phyloP scores from a whole-genome alignment of 1,140 invertebrate genomes.

The Chrysopa pallens region DNA sequence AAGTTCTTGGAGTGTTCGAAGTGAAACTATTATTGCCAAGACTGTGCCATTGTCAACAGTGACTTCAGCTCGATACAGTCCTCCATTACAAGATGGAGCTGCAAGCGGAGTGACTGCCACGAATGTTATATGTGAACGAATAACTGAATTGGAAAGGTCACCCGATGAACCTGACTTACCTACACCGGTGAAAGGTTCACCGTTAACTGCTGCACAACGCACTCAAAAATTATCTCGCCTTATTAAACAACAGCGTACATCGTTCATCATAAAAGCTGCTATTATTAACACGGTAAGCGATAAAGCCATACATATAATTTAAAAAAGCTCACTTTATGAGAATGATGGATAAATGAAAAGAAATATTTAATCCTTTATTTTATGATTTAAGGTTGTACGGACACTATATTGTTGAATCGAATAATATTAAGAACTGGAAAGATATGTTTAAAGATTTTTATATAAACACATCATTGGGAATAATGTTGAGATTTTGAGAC shows the following conservation, averaged over 20 bases:
- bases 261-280: not conserved
- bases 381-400: too few relatives aligned
- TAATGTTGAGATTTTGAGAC: too few relatives aligned
- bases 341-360: too few relatives aligned
- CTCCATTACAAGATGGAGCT: slow-evolving; percentile 7
- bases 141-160: slow-evolving; percentile 5
- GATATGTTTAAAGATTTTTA: too few relatives aligned
- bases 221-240: slow-evolving; percentile 44
- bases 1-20: slow-evolving; percentile 43
- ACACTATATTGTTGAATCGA: too few relatives aligned
- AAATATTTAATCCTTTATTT: too few relatives aligned
- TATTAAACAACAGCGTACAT: slow-evolving; percentile 26
- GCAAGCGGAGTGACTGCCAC: not conserved
- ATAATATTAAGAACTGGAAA: too few relatives aligned
- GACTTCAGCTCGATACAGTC: slow-evolving; percentile 27
- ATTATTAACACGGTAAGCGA: slow-evolving; percentile 11
- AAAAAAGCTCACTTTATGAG: too few relatives aligned
- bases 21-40: slow-evolving; percentile 43
- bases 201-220: slow-evolving; percentile 40
- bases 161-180: slow-evolving; percentile 16
- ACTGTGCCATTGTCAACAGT: slow-evolving; percentile 54
- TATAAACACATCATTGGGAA: too few relatives aligned
- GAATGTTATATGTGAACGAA: not conserved
- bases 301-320: slow-evolving; percentile 4
- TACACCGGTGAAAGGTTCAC: slow-evolving; percentile 7